Conservation (phyloP, 2,797 vertebrate genomes). For the Cossypha caffra region DNA sequence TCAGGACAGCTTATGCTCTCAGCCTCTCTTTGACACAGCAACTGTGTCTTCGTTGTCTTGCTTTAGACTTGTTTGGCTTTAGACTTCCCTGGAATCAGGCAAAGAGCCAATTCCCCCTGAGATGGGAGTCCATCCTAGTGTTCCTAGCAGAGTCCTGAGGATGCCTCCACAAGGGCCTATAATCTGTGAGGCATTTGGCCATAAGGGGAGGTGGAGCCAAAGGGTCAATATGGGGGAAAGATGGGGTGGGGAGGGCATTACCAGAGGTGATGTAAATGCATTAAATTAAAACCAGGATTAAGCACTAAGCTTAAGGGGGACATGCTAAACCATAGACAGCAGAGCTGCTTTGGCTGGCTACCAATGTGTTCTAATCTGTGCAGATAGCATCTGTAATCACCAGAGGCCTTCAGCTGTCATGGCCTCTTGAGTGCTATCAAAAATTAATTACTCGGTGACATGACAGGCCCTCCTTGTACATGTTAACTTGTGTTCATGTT, state of each 20-base stretch:
- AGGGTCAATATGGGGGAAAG: background rate
- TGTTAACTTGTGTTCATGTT: background rate
- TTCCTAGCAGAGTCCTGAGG: background rate
- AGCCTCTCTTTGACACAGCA: background rate
- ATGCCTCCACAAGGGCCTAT: background rate
- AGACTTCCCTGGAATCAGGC: background rate
- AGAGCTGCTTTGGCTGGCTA: conserved; percentile 41
- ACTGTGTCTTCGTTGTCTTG: background rate
- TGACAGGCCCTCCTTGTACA: background rate
- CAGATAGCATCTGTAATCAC: background rate
- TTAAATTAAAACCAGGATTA: conserved; percentile 65
- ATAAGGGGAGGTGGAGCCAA: conserved; percentile 39
- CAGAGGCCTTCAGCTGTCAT: background rate
- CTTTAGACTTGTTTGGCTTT: background rate
- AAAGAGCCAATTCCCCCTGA: background rate
- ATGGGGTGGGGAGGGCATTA: background rate
- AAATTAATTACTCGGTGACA: background rate
- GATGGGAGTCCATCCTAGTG: background rate
- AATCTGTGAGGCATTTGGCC: background rate
- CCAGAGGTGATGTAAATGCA: conserved; percentile 46
- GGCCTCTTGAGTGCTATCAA: background rate
- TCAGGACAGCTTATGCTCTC: background rate
- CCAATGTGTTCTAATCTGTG: conserved; percentile 5
- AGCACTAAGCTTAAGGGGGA: conserved; percentile 20
- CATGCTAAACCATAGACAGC: conserved; percentile 12